Evolutionary conservation across 2,888 invertebrate species (phyloP), one percentile per base, ranked within the genome.

Genomic region (Mellilla xanthometata): DNA sequence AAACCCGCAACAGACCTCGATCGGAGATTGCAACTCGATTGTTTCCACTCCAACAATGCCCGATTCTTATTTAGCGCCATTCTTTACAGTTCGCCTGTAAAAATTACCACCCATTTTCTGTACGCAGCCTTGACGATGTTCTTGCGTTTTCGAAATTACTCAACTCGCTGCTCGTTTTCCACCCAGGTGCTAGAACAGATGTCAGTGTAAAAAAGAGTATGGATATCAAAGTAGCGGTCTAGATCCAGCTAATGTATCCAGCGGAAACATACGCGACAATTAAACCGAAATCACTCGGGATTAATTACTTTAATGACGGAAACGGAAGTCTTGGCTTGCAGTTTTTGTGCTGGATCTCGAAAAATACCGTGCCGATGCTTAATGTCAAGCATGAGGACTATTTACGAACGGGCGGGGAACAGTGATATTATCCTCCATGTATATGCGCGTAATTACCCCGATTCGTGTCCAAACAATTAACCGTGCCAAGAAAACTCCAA

Each of bases 251-350:
- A 78, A 83, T 73, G 76, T 55, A 54, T 62, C 65, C 80, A 79
- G 81, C 81, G 76, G 78, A 81, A 75, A 68, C 66, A 70, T 72
- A 68, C 64, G 60, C 54, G 71, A 77, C 76, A 81, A 84, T 88
- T 86, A 85, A 72, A 74, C 74, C 69, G 68, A 82, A 87, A 85
- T 83, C 83, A 72, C 68, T 76, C 64, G 41, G 62, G 68, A 73
- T 76, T 83, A 80, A 86, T 88, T 86, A 80, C 76, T 79, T 75
- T 88, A 87, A 86, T 87, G 76, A 79, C 80, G 86, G 88, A 87
- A 85, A 78, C 85, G 83, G 88, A 86, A 82, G 73, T 65, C 72
- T 70, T 64, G 62, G 61, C 60, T 68, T 68, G 68, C 66, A 69
- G 67, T 73, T 69, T 70, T 71, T 68, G 52, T 60, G 32, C 52